These are phyloP conservation scores for Betta splendens DNA, from an alignment of 2,797 vertebrate species.

Conservation along the genomic window DNA sequence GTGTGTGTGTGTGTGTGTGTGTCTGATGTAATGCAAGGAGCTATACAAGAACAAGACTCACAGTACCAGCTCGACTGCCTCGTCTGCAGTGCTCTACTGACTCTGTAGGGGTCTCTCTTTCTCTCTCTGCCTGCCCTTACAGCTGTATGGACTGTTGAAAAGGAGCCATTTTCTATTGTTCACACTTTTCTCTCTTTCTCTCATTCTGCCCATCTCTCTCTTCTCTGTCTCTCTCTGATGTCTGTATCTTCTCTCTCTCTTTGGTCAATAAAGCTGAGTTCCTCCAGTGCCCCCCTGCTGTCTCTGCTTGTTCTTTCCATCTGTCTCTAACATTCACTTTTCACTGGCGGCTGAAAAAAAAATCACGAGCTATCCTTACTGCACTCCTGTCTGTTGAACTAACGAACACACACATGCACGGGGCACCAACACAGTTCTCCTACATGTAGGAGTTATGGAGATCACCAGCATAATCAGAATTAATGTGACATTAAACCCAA, in stretches of 20 bases:
- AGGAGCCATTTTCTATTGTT: slow-evolving; percentile 77
- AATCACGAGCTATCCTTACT: slow-evolving; percentile 54
- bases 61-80: slow-evolving; percentile 73
- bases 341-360: slow-evolving; percentile 68
- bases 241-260: slow-evolving; percentile 73
- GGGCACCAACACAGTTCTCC: not conserved
- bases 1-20: slow-evolving; percentile 22
- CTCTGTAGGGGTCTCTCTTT: slow-evolving; percentile 64
- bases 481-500: no score
- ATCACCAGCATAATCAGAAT: not conserved
- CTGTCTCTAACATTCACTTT: slow-evolving; percentile 75
- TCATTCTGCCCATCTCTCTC: slow-evolving; percentile 7
- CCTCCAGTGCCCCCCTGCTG: slow-evolving; percentile 76
- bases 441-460: not conserved
- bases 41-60: slow-evolving; percentile 42
- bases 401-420: slow-evolving; percentile 48
- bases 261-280: slow-evolving; percentile 81
- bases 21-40: slow-evolving; percentile 45
- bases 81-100: slow-evolving; percentile 65
- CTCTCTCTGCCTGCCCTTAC: slow-evolving; percentile 54
- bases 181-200: slow-evolving; percentile 39
- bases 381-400: slow-evolving; percentile 66
- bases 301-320: slow-evolving; percentile 79
- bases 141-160: slow-evolving; percentile 71
- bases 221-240: slow-evolving; percentile 46